Evolutionary conservation across 2,888 invertebrate species (phyloP).

Genomic region (Pocota personata): DNA sequence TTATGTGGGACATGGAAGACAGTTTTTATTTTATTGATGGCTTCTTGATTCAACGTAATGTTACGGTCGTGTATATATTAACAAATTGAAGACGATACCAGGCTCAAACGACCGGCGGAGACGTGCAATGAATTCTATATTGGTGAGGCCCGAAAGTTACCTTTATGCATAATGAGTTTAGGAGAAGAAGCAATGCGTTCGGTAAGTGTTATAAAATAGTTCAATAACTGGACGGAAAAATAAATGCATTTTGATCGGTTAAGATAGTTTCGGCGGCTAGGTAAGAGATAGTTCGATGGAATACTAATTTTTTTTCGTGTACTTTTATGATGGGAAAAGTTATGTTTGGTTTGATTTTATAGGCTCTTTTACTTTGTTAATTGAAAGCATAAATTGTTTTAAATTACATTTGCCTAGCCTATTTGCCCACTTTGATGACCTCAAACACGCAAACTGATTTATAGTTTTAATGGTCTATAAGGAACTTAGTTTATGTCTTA

Average conservation of each 20-base stretch:
- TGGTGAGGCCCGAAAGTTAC: constrained; percentile 2
- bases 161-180: constrained; percentile 30
- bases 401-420: background rate
- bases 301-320: constrained; percentile 22
- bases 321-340: background rate
- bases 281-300: constrained; percentile 12
- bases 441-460: background rate
- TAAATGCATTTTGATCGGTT: constrained; percentile 22
- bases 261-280: background rate
- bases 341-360: background rate
- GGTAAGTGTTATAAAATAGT: constrained; percentile 62
- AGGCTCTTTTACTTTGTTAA: background rate
- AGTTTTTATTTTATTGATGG: constrained; percentile 29
- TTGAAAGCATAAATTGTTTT: background rate
- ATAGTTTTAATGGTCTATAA: too few species aligned
- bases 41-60: constrained; percentile 8
- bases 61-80: constrained; percentile 26
- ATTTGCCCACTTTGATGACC: background rate
- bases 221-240: constrained; percentile 46
- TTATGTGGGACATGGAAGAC: constrained; percentile 53
- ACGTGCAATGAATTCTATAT: constrained; percentile 42
- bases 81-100: constrained; percentile 27
- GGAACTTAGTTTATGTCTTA: too few species aligned
- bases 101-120: background rate
- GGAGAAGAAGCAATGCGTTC: constrained; percentile 1